A percentile compares a stretch with the other conserved stretches of the same genome.
phyloP scores from a whole-genome alignment of 2,113 vertebrate genomes.

The Pangasianodon gigas region DNA sequence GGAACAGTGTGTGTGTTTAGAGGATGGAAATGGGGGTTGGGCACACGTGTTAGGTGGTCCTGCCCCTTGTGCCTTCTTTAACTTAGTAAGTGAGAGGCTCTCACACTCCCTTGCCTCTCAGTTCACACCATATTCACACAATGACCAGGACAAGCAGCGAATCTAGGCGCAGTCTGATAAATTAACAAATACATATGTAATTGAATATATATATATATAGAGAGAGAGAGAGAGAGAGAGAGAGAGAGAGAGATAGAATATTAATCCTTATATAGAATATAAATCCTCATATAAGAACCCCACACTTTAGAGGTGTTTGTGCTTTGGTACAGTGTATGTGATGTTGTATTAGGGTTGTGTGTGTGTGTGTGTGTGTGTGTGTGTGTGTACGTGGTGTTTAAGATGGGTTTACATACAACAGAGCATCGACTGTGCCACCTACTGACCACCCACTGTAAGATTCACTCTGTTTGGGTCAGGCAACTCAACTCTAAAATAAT shows the following conservation, averaged over 20 bases:
- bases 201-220: slow-evolving; percentile 4
- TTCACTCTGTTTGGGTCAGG: background rate
- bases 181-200: background rate
- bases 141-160: background rate
- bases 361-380: background rate
- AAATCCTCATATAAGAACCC: background rate
- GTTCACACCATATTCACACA: slow-evolving; percentile 18
- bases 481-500: background rate
- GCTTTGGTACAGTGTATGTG: background rate
- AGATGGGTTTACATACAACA: background rate
- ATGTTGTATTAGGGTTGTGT: background rate
- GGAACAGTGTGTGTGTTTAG: slow-evolving; percentile 37
- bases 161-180: background rate
- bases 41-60: slow-evolving; percentile 51
- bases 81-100: slow-evolving; percentile 11
- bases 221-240: background rate
- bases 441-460: background rate
- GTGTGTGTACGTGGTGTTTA: background rate
- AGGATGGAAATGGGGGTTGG: slow-evolving; percentile 51
- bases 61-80: slow-evolving; percentile 48
- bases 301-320: background rate
- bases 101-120: slow-evolving; percentile 2
- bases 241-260: background rate
- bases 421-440: slow-evolving; percentile 2
- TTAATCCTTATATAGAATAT: background rate